Base-by-base conservation (phyloP, 2,113 vertebrate genomes). In the Toxotes chatareus region DNA sequence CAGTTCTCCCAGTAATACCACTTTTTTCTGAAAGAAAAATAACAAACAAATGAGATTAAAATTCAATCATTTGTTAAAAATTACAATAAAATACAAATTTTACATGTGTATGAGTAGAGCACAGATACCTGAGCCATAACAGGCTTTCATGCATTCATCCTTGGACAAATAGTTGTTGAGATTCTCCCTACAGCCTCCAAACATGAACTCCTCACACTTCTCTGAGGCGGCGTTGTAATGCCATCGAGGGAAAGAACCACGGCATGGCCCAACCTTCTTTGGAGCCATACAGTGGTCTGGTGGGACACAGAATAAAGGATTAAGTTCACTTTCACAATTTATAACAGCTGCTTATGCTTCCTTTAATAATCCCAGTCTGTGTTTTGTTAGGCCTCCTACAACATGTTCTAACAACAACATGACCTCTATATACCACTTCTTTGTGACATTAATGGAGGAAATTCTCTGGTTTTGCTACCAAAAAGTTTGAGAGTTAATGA, bases 131-230 rank as follows among this genome's bases (percentile, higher is more conserved):
- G 80, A 79, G 61, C 85, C 59, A 0, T 0, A 1, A 49, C 98
- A 99, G 68, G 97, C 96, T 0, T 94, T 95, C 16, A 57, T 16
- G 74, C 98, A 99, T 82, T 99, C 97, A 0, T 95, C 88, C 62
- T 92, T 23, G 7, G 90, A 7, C 65, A 99, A 82, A 66, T 98
- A 99, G 92, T 99, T 99, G 88, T 99, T 99, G 81, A 95, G 95
- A 89, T 99, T 99, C 68, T 94, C 87, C 64, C 88, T 95, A 94
- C 98, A 99, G 76, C 98, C 98, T 0, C 98, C 98, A 49, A 95
- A 99, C 0, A 2, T 76, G 72, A 99, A 99, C 38, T 84, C 2
- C 86, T 97, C 95, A 63, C 98, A 99, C 51, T 94, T 84, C 85
- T 95, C 89, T 0, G 94, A 92, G 4, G 61, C 92, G 0, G 94